A percentile compares a stretch with the other conserved stretches of the same genome.
phyloP scores from a whole-genome alignment of 1,140 invertebrate genomes.

The Zaprionus kolodkinae region DNA sequence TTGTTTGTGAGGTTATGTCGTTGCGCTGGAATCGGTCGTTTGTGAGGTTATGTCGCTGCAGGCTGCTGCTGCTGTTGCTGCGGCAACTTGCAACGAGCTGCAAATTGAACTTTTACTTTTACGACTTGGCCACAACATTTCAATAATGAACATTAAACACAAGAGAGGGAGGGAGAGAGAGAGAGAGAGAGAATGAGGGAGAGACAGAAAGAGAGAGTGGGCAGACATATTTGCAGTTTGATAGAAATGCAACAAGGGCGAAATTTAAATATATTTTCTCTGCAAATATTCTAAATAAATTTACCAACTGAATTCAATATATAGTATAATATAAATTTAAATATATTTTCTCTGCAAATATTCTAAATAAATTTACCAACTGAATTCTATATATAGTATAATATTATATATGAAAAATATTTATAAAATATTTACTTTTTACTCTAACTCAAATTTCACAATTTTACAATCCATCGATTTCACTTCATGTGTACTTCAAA shows the following conservation, averaged over 20 bases:
- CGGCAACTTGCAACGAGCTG: conserved; percentile 39
- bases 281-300: background rate
- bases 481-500: background rate
- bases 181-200: background rate
- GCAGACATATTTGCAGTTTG: conserved; percentile 17
- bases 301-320: background rate
- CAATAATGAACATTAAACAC: conserved; percentile 63
- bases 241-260: background rate
- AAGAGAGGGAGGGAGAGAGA: background rate
- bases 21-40: conserved; percentile 21
- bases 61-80: conserved; percentile 22
- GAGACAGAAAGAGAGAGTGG: background rate
- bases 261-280: background rate
- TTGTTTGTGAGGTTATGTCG: conserved; percentile 35
- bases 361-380: background rate
- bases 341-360: background rate
- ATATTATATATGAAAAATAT: background rate
- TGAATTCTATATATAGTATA: background rate
- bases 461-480: background rate
- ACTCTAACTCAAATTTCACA: too few species aligned
- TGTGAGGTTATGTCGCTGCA: conserved; percentile 41
- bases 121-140: conserved; percentile 36
- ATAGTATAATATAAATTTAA: conserved; percentile 3
- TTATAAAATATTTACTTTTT: too few species aligned
- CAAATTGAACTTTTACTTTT: conserved; percentile 73